Evolutionary conservation across 2,888 invertebrate genomes (phyloP), one percentile per base, ranked within the genome.

Genomic region (Drosophila ezoana): DNA sequence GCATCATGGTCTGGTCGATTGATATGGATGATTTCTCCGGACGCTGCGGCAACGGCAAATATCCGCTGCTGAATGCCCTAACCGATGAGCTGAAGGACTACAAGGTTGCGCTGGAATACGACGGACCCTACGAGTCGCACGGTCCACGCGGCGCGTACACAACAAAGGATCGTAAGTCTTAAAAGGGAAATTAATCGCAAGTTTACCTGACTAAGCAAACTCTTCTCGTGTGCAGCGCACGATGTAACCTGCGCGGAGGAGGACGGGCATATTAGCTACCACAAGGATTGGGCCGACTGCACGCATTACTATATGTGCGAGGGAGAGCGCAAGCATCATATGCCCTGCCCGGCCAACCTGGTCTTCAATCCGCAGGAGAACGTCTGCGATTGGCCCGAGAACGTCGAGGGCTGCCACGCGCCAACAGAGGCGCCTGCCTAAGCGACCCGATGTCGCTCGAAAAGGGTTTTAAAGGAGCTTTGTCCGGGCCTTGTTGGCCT

Each of bases 221-320:
- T 14, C 8, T 1, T 10, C 0, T 4, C 20, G 2, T 20, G 0
- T 28, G 6, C 90, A 98, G 98, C 97, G 18, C 96, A 96, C 86
- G 97, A 97, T 92, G 96, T 98, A 0, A 94, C 95, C 2, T 98
- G 98, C 89, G 98, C 96, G 89, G 98, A 98, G 93, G 97, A 97
- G 91, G 98, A 98, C 62, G 98, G 98, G n/a, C 97, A 98, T 92
- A 98, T 98, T 71, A 97, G 97, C 65, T 98, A 98, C 92, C 98
- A 98, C 91, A 94, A 95, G 2, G 98, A 98, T 93, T 96, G 96
- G 91, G 95, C 95, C 28, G 98, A 98, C 91, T 98, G 98, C 92
- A 97, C 97, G 59, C 97, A 96, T 94, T 98, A 98, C 93, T 98
- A 97, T 93, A 98, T 98, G 98, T 98, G 98, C 90, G 98, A 98